phyloP scores from a whole-genome alignment of 2,888 invertebrate genomes.

The Conomelus anceps region DNA sequence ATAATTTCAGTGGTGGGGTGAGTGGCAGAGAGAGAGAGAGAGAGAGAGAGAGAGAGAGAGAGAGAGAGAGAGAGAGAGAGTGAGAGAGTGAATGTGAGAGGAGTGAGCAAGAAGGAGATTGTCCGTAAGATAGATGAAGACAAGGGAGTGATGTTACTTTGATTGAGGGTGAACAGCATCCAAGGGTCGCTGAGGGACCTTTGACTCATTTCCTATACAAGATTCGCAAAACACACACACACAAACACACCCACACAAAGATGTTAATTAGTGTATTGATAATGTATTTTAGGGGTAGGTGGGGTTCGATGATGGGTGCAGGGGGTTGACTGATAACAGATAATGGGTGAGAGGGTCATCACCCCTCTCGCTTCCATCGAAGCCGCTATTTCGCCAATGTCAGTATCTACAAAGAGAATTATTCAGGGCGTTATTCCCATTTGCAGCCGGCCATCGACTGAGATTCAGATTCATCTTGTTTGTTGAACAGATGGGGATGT shows the following conservation, averaged over 20 bases:
- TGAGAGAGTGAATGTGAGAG: no score
- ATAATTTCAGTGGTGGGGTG: background rate
- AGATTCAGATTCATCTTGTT: background rate
- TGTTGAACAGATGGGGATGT: background rate
- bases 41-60: background rate
- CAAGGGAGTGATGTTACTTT: background rate
- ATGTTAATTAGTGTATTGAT: background rate
- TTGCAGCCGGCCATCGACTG: background rate
- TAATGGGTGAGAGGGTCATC: background rate
- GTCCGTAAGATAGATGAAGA: background rate
- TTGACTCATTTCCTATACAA: background rate
- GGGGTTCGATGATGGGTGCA: no score
- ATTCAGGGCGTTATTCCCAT: background rate
- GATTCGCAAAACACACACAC: background rate
- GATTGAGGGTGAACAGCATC: background rate
- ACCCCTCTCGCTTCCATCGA: background rate
- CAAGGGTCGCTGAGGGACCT: background rate
- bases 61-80: background rate
- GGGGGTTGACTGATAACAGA: background rate
- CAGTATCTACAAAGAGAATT: background rate
- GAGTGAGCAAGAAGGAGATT: background rate
- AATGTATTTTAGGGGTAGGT: background rate
- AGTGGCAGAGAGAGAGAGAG: background rate
- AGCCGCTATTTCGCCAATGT: background rate
- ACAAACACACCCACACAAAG: background rate